These are phyloP conservation scores for Apamea crenata DNA, from an alignment of 2,888 invertebrate genomes.

Conservation along the genomic window DNA sequence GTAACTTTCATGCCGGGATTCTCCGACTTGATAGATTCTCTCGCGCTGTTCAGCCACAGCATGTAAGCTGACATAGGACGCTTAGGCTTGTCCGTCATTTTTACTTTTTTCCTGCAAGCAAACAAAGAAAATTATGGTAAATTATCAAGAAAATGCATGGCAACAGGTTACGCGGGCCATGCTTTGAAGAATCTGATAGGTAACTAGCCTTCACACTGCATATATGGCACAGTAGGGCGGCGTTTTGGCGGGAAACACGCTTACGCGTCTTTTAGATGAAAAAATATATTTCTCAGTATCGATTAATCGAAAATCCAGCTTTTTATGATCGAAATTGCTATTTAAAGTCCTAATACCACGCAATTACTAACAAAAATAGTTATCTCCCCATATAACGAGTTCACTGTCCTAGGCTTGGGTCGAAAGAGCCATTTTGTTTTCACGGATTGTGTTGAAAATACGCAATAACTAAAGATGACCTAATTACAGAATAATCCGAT, in stretches of 20 bases:
- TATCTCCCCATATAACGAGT: conserved; percentile 88
- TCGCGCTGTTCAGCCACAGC: conserved; percentile 97
- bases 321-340: conserved; percentile 60
- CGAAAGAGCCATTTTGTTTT: conserved; percentile 91
- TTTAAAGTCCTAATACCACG: conserved; percentile 64
- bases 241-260: conserved; percentile 90
- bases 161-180: conserved; percentile 81
- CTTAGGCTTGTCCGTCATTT: conserved; percentile 97
- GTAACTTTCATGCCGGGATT: conserved; percentile 97
- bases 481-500: conserved; percentile 86
- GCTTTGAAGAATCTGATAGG: conserved; percentile 70
- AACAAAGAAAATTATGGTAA: conserved; percentile 69
- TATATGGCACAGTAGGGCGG: conserved; percentile 81
- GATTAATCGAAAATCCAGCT: conserved; percentile 56
- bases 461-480: conserved; percentile 87
- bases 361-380: conserved; percentile 78
- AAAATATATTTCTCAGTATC: conserved; percentile 51
- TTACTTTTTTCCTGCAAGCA: conserved; percentile 90
- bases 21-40: conserved; percentile 96
- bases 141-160: conserved; percentile 68
- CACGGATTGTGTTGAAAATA: conserved; percentile 89
- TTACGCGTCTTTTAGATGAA: conserved; percentile 67
- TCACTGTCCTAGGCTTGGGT: conserved; percentile 89
- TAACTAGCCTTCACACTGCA: conserved; percentile 76
- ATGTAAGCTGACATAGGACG: conserved; percentile 98